These are phyloP conservation scores for Sisyra terminalis DNA, from an alignment of 2,888 invertebrate genomes.

Conservation along the genomic window DNA sequence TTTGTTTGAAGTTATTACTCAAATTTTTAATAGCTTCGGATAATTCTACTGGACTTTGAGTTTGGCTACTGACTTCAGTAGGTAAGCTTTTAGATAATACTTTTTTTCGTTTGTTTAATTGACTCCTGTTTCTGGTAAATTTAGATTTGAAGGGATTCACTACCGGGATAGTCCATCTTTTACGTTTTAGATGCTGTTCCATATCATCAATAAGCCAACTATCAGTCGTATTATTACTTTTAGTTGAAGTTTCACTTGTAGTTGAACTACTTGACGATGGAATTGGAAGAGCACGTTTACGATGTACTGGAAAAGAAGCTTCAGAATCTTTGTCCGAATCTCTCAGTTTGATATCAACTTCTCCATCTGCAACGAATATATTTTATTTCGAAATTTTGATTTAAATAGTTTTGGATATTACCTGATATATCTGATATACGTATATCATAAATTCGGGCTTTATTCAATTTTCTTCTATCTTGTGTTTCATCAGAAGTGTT, in stretches of 20 bases:
- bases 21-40: conserved; percentile 41
- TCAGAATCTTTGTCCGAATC: conserved; percentile 27
- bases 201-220: conserved; percentile 81
- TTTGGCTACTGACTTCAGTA: conserved; percentile 24
- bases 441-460: conserved; percentile 50
- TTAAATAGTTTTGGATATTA: conserved; percentile 16
- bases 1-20: conserved; percentile 1
- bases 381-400: no score
- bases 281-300: conserved; percentile 22
- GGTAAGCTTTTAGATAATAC: conserved; percentile 1
- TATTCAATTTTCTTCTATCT: conserved; percentile 33
- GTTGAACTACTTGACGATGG: conserved; percentile 8
- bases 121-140: background rate
- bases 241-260: conserved; percentile 39
- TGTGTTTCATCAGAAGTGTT: conserved; percentile 21
- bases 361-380: conserved; percentile 12
- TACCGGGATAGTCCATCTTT: background rate
- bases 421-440: conserved; percentile 55
- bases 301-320: background rate
- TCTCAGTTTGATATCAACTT: conserved; percentile 31
- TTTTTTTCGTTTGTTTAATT: background rate
- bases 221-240: conserved; percentile 52
- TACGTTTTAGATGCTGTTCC: background rate
- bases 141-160: background rate
- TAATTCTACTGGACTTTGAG: conserved; percentile 44